phyloP scores from a whole-genome alignment of 2,113 vertebrate genomes.

The Benitochromis conjunctus region DNA sequence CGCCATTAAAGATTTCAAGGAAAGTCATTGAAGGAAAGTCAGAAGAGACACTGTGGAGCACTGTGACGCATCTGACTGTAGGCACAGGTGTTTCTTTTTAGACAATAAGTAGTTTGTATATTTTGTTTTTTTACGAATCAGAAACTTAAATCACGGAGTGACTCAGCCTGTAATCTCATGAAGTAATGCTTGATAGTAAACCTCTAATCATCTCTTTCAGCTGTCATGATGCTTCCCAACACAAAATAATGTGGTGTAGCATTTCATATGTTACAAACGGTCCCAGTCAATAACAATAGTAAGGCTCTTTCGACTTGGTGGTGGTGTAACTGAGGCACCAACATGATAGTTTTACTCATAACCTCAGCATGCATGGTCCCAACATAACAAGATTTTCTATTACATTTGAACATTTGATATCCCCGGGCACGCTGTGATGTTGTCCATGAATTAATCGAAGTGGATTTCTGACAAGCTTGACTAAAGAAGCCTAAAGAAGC shows the following conservation, averaged over 20 bases:
- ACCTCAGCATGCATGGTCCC: not conserved
- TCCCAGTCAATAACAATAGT: not conserved
- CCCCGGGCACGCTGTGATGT: not conserved
- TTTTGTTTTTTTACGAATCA: not conserved
- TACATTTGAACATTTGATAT: not conserved
- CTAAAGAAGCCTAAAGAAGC: not conserved
- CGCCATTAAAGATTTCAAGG: not conserved
- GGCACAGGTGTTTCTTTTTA: not conserved
- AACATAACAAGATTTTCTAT: not conserved
- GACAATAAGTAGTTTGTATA: not conserved
- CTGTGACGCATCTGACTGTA: not conserved
- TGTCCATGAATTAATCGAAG: not conserved
- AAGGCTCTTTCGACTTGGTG: not conserved
- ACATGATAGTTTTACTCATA: not conserved
- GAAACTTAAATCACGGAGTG: conserved; percentile 11
- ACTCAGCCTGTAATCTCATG: conserved; percentile 41
- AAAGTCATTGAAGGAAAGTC: not conserved
- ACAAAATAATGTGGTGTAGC: not conserved
- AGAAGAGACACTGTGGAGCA: not conserved
- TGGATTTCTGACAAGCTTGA: not conserved
- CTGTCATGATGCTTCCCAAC: not conserved
- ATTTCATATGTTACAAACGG: not conserved
- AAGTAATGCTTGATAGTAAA: conserved; percentile 22
- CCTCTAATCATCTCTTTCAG: not conserved
- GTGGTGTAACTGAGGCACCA: not conserved